Conservation (phyloP, 2,888 invertebrate species). For the Clunio marinus region DNA sequence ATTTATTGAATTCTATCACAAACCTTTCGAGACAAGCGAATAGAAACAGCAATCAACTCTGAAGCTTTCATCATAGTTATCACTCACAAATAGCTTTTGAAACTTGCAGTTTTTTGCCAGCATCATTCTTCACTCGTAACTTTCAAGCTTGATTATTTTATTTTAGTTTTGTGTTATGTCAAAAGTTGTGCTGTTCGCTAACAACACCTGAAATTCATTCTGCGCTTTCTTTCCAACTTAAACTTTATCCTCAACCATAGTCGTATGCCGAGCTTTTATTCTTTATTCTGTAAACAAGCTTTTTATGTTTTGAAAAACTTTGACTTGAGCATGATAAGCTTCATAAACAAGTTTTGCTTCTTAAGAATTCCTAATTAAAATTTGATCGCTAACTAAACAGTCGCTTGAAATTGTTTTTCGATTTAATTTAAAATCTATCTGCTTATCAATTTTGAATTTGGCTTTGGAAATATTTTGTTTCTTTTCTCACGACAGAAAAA, state of each 20-base stretch:
- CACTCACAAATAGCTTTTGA: no score
- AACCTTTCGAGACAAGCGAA: no score
- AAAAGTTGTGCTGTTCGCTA: background rate
- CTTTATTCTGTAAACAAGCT: background rate
- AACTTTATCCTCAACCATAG: background rate
- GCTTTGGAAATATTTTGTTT: no score
- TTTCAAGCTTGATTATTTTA: background rate
- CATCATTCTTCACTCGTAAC: background rate
- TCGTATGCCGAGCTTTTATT: no score
- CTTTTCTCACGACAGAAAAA: background rate
- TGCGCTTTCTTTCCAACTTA: background rate
- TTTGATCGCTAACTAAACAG: background rate
- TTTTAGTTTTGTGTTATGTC: no score
- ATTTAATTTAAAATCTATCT: background rate
- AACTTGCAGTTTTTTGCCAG: no score
- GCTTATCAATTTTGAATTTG: constrained; percentile 10
- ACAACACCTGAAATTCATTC: background rate
- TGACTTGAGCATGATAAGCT: constrained; percentile 1
- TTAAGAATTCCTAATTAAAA: background rate
- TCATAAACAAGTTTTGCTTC: background rate
- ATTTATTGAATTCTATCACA: no score
- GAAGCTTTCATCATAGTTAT: no score
- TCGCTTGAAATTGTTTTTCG: background rate
- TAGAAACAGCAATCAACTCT: no score
- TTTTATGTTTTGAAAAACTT: background rate